phyloP scores from a whole-genome alignment of 2,888 invertebrate genomes.

The Pediacus dermestoides region DNA sequence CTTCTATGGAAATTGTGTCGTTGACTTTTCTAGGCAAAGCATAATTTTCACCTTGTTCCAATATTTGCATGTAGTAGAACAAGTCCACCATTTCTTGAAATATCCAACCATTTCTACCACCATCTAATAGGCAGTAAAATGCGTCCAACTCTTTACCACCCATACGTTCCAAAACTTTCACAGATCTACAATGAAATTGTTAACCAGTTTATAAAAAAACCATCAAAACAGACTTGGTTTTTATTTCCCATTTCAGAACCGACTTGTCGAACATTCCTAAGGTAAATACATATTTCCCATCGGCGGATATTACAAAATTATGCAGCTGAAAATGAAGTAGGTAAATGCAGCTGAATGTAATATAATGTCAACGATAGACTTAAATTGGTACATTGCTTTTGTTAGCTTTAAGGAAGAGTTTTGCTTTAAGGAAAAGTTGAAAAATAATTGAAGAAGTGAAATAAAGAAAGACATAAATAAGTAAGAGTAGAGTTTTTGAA shows the following conservation, averaged over 20 bases:
- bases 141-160: conserved; percentile 62
- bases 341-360: too few relatives aligned
- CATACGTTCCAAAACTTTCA: conserved; percentile 52
- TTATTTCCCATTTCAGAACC: conserved; percentile 58
- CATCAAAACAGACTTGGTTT: conserved; percentile 51
- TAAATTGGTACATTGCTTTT: too few relatives aligned
- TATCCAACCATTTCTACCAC: conserved; percentile 67
- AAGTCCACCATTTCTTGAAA: conserved; percentile 69
- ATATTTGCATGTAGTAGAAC: conserved; percentile 74
- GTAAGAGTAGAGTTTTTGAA: too few relatives aligned
- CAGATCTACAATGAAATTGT: conserved; percentile 30
- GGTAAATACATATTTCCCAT: conserved; percentile 56
- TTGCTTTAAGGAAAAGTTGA: too few relatives aligned
- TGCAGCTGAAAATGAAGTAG: conserved; percentile 40
- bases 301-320: conserved; percentile 46
- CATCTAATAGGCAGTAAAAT: conserved; percentile 68
- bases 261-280: conserved; percentile 54
- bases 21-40: conserved; percentile 59
- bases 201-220: conserved; percentile 5
- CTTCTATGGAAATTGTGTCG: conserved; percentile 60
- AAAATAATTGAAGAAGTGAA: too few relatives aligned
- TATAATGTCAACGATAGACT: too few relatives aligned
- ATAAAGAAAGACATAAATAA: too few relatives aligned
- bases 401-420: too few relatives aligned
- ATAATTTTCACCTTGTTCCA: conserved; percentile 67